Base-by-base conservation (phyloP, 2,797 vertebrate species). In the Ispidina lecontei region DNA sequence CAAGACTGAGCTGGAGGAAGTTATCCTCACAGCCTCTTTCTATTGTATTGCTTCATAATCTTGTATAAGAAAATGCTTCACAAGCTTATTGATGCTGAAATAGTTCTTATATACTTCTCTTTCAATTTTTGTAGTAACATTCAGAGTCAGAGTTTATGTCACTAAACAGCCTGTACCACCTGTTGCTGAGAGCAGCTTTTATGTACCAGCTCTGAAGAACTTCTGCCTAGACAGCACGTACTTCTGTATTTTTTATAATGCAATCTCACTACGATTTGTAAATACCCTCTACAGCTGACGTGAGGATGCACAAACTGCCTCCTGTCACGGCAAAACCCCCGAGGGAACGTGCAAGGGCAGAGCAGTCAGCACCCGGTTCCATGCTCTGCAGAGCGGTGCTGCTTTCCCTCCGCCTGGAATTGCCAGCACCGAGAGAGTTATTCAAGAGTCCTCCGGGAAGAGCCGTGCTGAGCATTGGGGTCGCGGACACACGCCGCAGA, bases 161-260 rank as follows among this genome's bases (percentile, higher is more conserved):
- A 39, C 0, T 5, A 35, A 44, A 44, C 31, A 41, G 51, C 3
- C 56, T 25, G 19, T 54, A 82, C 15, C 82, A 97, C 93, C 89
- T 96, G 96, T 95, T 96, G 91, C 89, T 59, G 58, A 18, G 51
- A 47, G 47, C 63, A 33, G 87, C 47, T 72, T 64, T 46, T 9
- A 67, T 3, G 16, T 2, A 10, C 13, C 56, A 17, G 3, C 33
- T 29, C 23, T 6, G 44, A 46, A 35, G 20, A 37, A 9, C 41
- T 18, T 4, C 74, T 56, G 31, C 4, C 47, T 3, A 7, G 41
- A 22, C 43, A 46, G 25, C 3, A 7, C 2, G 1, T 5, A 28
- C 25, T 58, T 16, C 39, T 14, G 3, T 0, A 26, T 9, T 9
- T 37, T 44, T 12, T 4, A 6, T 33, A 26, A 11, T 0, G 28